Evolutionary conservation across 2,888 invertebrate genomes (phyloP).

Genomic region (Scelioninae gen. 2): DNA sequence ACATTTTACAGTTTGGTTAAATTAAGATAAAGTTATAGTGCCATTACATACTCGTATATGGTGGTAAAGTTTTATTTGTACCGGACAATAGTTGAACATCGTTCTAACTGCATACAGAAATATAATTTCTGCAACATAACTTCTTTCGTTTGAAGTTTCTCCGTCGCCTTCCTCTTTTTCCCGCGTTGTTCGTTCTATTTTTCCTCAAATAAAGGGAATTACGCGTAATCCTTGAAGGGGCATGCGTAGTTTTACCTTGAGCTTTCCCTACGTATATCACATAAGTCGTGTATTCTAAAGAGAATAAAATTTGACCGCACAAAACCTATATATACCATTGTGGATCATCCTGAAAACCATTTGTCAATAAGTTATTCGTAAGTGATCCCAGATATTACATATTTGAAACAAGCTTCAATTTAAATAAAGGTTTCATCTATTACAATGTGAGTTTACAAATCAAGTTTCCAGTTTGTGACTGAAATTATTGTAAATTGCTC

Average conservation of each 20-base stretch:
- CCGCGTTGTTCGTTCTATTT: conserved; percentile 51
- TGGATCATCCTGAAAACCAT: conserved; percentile 17
- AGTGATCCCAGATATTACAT: conserved; percentile 30
- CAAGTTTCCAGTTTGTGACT: no score
- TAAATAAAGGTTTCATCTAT: conserved; percentile 33
- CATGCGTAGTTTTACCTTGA: conserved; percentile 53
- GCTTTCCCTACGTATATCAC: conserved; percentile 51
- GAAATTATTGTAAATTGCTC: no score
- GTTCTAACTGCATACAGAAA: conserved; percentile 17
- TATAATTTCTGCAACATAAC: conserved; percentile 47
- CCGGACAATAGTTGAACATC: conserved; percentile 14
- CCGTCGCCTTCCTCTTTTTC: conserved; percentile 46
- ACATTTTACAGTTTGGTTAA: no score
- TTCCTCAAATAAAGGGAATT: conserved; percentile 56
- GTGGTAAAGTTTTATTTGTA: conserved; percentile 28
- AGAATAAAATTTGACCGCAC: no score
- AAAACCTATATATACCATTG: no score
- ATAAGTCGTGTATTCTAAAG: conserved; percentile 26
- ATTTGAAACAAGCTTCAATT: conserved; percentile 31
- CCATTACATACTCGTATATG: no score
- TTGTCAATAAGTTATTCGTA: conserved; percentile 32
- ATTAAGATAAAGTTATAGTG: no score
- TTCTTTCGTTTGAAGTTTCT: conserved; percentile 32
- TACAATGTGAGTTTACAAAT: no score
- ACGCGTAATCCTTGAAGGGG: conserved; percentile 51